phyloP scores from a whole-genome alignment of 2,888 invertebrate species.

The Idaea dimidiata region DNA sequence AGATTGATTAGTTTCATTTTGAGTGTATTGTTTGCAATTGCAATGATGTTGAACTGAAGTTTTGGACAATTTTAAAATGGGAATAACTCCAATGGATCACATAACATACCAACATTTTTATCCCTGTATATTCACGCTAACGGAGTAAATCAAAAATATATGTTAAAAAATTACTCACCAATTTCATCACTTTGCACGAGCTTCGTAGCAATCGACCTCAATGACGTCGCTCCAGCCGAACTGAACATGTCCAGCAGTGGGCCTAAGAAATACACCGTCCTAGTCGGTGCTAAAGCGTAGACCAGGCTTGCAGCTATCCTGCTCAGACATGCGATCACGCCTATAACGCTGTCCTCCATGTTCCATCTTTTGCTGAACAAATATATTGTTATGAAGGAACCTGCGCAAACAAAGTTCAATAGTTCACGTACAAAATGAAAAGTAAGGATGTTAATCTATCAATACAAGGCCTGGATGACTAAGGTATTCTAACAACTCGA shows the following conservation, averaged over 20 bases:
- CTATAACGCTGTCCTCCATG: conserved; percentile 74
- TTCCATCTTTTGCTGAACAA: conserved; percentile 75
- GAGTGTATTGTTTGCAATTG: no score
- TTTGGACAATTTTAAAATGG: no score
- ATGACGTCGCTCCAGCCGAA: conserved; percentile 78
- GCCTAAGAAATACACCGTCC: conserved; percentile 75
- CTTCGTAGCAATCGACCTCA: conserved; percentile 80
- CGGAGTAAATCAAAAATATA: no score
- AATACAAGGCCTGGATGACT: no score
- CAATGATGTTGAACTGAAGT: no score
- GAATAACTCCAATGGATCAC: no score
- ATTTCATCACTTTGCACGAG: conserved; percentile 79
- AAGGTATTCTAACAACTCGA: no score
- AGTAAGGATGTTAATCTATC: neutral
- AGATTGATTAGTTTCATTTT: no score
- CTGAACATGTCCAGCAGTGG: conserved; percentile 79
- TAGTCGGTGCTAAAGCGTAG: conserved; percentile 72
- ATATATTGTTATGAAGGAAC: conserved; percentile 77
- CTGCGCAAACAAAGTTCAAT: conserved; percentile 44
- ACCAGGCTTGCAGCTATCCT: conserved; percentile 74
- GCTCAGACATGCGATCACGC: conserved; percentile 75
- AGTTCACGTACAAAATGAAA: conserved; percentile 12
- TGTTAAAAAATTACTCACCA: conserved; percentile 52
- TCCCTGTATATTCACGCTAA: no score
- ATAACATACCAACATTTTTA: no score